phyloP scores from a whole-genome alignment of 2,113 vertebrate species.

The Onychostruthus taczanowskii region DNA sequence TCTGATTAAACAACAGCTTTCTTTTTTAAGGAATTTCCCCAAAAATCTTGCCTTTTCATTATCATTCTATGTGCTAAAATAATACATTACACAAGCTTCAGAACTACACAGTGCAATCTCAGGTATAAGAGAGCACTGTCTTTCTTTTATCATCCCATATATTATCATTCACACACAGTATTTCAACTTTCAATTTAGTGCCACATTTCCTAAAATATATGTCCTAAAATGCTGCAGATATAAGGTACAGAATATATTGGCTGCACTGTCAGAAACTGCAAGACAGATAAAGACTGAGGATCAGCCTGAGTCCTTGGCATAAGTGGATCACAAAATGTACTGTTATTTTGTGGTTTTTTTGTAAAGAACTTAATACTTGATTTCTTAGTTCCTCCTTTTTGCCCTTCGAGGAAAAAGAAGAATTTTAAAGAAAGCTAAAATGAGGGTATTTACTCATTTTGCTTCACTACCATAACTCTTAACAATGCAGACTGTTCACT shows the following conservation, averaged over 20 bases:
- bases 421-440: background rate
- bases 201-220: background rate
- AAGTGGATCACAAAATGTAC: background rate
- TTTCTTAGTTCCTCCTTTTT: background rate
- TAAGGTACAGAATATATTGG: background rate
- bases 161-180: background rate
- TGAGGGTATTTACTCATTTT: background rate
- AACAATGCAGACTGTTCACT: background rate
- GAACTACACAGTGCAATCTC: background rate
- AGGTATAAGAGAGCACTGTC: background rate
- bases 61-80: background rate
- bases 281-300: background rate
- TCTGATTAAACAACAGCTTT: background rate
- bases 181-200: background rate
- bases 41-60: background rate
- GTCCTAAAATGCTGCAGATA: background rate
- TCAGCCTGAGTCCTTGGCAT: background rate
- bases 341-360: background rate
- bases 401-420: background rate
- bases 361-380: background rate
- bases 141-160: background rate
- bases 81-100: background rate
- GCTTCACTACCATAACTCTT: background rate
- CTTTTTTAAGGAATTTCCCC: background rate
- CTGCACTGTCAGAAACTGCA: background rate